phyloP scores from a whole-genome alignment of 2,797 vertebrate species.

The Phataginus tetradactyla region DNA sequence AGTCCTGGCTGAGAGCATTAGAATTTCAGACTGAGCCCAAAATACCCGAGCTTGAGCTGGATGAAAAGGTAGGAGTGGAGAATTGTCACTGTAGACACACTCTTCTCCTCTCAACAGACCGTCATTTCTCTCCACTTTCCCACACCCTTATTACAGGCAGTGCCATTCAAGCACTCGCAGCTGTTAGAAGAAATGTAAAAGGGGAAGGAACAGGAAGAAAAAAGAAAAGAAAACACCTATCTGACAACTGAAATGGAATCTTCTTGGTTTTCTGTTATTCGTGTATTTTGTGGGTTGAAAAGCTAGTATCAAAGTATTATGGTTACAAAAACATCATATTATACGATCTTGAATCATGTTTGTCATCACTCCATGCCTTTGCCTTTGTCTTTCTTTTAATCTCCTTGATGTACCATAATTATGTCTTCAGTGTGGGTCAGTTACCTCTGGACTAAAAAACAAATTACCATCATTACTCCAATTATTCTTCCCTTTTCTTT shows the following conservation, averaged over 20 bases:
- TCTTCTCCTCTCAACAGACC: neutral
- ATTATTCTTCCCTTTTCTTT: conserved; percentile 85
- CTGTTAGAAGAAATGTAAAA: conserved; percentile 35
- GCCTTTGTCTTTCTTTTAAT: conserved; percentile 85
- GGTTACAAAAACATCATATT: conserved; percentile 84
- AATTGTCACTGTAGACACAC: neutral
- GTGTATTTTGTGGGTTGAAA: conserved; percentile 76
- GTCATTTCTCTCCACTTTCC: neutral
- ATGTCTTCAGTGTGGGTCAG: conserved; percentile 84
- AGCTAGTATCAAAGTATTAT: conserved; percentile 87
- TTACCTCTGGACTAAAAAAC: conserved; percentile 87
- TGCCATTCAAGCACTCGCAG: neutral
- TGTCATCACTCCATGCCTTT: conserved; percentile 78
- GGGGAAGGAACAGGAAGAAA: neutral
- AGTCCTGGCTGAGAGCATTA: neutral
- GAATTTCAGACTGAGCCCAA: conserved; percentile 23
- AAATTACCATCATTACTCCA: conserved; percentile 87
- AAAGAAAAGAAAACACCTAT: neutral
- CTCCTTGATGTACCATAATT: conserved; percentile 86
- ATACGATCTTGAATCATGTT: conserved; percentile 76
- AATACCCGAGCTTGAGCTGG: neutral
- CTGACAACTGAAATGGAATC: conserved; percentile 50
- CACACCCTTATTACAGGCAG: neutral
- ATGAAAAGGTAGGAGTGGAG: neutral
- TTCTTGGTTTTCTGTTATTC: conserved; percentile 59